These are phyloP conservation scores for Pseudorasbora parva DNA, from an alignment of 2,113 vertebrate genomes.

Conservation along the genomic window DNA sequence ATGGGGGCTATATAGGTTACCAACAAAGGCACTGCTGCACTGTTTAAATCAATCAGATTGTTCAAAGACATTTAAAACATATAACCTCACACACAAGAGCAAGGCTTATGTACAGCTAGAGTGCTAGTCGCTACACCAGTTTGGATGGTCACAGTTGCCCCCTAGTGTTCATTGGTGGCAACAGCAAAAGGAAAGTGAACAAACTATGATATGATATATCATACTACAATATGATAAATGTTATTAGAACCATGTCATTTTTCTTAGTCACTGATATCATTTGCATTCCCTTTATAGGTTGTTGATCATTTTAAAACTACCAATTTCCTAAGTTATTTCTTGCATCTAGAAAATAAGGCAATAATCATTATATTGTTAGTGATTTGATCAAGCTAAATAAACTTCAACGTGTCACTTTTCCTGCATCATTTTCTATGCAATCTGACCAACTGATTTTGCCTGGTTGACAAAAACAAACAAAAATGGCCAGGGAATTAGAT, in stretches of 20 bases:
- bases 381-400: not conserved
- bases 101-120: not conserved
- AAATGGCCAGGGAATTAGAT: too few species aligned
- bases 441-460: too few species aligned
- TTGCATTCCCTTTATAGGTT: too few species aligned
- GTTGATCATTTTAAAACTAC: too few species aligned
- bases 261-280: too few species aligned
- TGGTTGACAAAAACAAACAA: too few species aligned
- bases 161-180: conserved; percentile 33
- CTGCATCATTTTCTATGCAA: too few species aligned
- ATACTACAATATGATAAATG: too few species aligned
- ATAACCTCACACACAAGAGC: not conserved
- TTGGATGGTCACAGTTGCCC: conserved; percentile 2
- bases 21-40: not conserved
- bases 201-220: not conserved
- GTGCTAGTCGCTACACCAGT: not conserved
- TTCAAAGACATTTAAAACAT: not conserved
- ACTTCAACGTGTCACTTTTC: not conserved
- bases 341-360: not conserved
- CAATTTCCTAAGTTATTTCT: not conserved
- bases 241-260: too few species aligned
- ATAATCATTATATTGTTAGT: not conserved
- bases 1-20: not conserved
- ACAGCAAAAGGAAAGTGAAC: not conserved
- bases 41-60: not conserved